These are phyloP conservation scores for Nothobranchius kuhntae DNA, from an alignment of 2,113 vertebrate species.

Conservation along the genomic window DNA sequence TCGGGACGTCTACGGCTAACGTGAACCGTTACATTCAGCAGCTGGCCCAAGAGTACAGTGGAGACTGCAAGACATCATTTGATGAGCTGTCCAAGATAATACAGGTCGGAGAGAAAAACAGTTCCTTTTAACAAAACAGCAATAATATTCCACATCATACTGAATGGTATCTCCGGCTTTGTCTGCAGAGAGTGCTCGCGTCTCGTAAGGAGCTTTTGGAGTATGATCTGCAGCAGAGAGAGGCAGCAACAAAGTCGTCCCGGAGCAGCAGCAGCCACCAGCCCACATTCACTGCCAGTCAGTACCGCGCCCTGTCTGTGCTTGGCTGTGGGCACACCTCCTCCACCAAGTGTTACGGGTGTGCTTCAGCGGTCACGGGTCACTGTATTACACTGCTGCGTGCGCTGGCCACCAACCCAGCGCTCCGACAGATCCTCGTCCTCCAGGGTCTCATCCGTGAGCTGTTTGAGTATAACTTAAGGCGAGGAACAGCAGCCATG, in stretches of 20 bases:
- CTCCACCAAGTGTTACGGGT: slow-evolving; percentile 97
- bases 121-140: not conserved
- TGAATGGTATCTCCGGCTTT: not conserved
- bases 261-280: slow-evolving; percentile 86
- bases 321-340: slow-evolving; percentile 96
- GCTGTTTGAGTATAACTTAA: slow-evolving; percentile 95
- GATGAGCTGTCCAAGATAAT: slow-evolving; percentile 99
- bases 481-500: slow-evolving; percentile 90
- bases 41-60: slow-evolving; percentile 96
- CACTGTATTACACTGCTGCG: slow-evolving; percentile 96
- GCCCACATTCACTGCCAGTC: slow-evolving; percentile 95
- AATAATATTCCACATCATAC: not conserved
- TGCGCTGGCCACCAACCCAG: slow-evolving; percentile 92
- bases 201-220: slow-evolving; percentile 97
- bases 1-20: slow-evolving; percentile 91
- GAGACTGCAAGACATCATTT: slow-evolving; percentile 97
- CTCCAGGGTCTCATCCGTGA: slow-evolving; percentile 96
- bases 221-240: slow-evolving; percentile 95
- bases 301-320: slow-evolving; percentile 93
- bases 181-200: slow-evolving; percentile 96
- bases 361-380: slow-evolving; percentile 94
- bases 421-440: slow-evolving; percentile 95
- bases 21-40: slow-evolving; percentile 98
- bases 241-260: slow-evolving; percentile 93
- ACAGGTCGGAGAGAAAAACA: slow-evolving; percentile 80